Evolutionary conservation across 1,140 invertebrate genomes (phyloP).

Genomic region (Drosophila trapezifrons): DNA sequence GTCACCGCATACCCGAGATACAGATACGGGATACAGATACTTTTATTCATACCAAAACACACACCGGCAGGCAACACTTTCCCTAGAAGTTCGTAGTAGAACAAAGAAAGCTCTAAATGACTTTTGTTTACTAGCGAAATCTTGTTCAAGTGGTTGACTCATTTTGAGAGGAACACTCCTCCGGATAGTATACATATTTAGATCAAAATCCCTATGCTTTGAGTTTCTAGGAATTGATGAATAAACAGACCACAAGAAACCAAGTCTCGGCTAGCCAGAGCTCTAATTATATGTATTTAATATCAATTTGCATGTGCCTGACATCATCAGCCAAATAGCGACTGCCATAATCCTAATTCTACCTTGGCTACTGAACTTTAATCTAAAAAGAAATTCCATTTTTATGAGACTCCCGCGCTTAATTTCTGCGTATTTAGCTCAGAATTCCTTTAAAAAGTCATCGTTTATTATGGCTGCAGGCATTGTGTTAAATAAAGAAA

Average conservation of each 20-base stretch:
- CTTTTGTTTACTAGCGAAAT: slow-evolving; percentile 12
- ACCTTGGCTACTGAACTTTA: slow-evolving; percentile 21
- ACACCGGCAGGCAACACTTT: slow-evolving; percentile 6
- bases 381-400: slow-evolving; percentile 21
- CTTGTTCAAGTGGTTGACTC: slow-evolving; percentile 7
- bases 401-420: background rate
- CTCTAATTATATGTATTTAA: slow-evolving; percentile 13
- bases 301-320: slow-evolving; percentile 33
- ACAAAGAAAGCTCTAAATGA: slow-evolving; percentile 9
- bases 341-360: slow-evolving; percentile 1
- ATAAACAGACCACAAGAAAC: slow-evolving; percentile 3
- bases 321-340: slow-evolving; percentile 11
- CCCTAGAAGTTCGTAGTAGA: background rate
- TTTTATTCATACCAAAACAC: background rate
- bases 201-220: background rate
- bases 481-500: slow-evolving; percentile 21
- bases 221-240: background rate
- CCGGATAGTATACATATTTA: background rate
- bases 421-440: slow-evolving; percentile 13
- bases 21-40: slow-evolving; percentile 12
- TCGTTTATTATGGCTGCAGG: background rate
- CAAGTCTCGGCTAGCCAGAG: background rate
- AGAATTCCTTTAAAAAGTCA: slow-evolving; percentile 15
- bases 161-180: background rate
- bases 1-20: slow-evolving; percentile 10